Conservation (phyloP, 2,797 vertebrate species). For the Trematomus bernacchii region DNA sequence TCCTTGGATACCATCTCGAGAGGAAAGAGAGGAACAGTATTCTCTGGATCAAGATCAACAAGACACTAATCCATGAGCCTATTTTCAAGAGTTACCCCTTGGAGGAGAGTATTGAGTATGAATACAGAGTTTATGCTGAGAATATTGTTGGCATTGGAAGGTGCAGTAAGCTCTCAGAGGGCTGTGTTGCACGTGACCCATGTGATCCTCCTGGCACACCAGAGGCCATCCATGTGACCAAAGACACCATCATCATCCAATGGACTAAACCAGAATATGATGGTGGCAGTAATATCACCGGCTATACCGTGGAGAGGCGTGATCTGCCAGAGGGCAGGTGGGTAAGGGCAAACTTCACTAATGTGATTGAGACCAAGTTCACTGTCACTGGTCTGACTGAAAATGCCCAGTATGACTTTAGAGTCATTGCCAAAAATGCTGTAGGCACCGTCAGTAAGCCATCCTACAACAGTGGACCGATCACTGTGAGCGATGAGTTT, state of each 20-base stretch:
- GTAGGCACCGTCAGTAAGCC: conserved; percentile 95
- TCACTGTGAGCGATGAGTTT: conserved; percentile 93
- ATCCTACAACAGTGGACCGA: conserved; percentile 97
- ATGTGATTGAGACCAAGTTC: conserved; percentile 97
- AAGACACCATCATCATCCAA: conserved; percentile 92
- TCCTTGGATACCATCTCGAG: conserved; percentile 98
- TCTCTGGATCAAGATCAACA: conserved; percentile 97
- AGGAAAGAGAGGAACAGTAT: conserved; percentile 99
- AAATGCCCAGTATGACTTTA: conserved; percentile 97
- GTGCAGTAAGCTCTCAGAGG: conserved; percentile 97
- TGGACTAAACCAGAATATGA: conserved; percentile 99
- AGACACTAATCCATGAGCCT: conserved; percentile 93
- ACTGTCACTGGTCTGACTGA: conserved; percentile 94
- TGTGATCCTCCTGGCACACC: conserved; percentile 97
- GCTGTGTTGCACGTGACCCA: conserved; percentile 94
- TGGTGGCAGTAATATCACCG: conserved; percentile 96
- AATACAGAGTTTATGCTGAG: conserved; percentile 97
- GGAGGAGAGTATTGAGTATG: conserved; percentile 97
- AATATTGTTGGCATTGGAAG: conserved; percentile 98
- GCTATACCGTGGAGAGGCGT: conserved; percentile 96
- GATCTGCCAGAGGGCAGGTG: conserved; percentile 98
- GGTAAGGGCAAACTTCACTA: conserved; percentile 98
- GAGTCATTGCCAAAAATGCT: conserved; percentile 98
- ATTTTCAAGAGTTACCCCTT: conserved; percentile 93
- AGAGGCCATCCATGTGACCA: conserved; percentile 93